Percentiles rank a stretch among this genome's conserved stretches.
Conservation (phyloP, 2,797 vertebrate species). For the Pteropus rufus region DNA sequence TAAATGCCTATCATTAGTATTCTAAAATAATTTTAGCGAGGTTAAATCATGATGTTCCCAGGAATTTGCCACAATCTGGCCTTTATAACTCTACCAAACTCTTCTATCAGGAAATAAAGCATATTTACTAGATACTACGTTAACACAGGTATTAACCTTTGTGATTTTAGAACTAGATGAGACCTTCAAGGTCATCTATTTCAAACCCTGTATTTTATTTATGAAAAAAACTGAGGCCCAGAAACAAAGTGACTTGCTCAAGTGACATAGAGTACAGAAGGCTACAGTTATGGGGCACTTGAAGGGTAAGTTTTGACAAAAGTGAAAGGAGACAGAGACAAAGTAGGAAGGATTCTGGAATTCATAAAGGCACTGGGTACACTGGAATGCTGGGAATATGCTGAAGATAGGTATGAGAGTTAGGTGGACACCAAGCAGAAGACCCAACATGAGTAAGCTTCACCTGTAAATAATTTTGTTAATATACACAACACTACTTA, state of each 20-base stretch:
- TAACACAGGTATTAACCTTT: not conserved
- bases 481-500: not conserved
- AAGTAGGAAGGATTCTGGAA: not conserved
- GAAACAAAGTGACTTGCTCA: not conserved
- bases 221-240: not conserved
- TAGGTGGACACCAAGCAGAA: not conserved
- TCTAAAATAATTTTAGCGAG: slow-evolving; percentile 2
- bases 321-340: not conserved
- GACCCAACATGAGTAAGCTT: not conserved
- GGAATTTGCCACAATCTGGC: not conserved
- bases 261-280: not conserved
- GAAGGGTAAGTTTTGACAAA: not conserved
- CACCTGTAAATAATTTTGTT: slow-evolving; percentile 24
- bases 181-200: not conserved
- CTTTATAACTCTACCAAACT: not conserved
- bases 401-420: not conserved
- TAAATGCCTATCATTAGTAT: not conserved
- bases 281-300: not conserved
- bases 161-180: not conserved
- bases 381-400: not conserved
- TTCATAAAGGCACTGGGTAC: not conserved
- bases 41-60: not conserved
- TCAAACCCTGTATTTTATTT: slow-evolving; percentile 36
- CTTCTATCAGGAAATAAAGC: not conserved
- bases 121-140: not conserved